Evolutionary conservation across 2,113 vertebrate genomes (phyloP).

Genomic region (Gnathonemus echidnorhynchus): DNA sequence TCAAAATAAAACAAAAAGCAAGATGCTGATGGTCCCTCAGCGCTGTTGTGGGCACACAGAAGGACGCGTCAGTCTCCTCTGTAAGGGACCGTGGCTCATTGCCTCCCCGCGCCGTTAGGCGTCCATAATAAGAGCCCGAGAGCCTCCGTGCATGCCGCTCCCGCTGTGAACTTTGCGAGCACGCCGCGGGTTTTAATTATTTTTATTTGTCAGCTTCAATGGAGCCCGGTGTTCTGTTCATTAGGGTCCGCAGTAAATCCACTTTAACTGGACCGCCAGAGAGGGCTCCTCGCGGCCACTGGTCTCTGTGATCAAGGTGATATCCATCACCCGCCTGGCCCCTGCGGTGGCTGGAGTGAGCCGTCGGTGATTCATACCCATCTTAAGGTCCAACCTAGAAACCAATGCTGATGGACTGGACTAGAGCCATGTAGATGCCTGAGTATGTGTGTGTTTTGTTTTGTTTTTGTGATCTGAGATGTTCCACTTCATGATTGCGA

Average conservation of each 20-base stretch:
- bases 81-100: not conserved
- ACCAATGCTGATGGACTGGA: not conserved
- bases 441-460: not conserved
- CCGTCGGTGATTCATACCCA: not conserved
- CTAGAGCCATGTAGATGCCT: not conserved
- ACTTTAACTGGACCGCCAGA: conserved; percentile 7
- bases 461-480: not conserved
- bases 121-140: not conserved
- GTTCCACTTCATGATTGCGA: not conserved
- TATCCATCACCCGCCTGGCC: not conserved
- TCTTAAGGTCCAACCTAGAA: not conserved
- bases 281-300: not conserved
- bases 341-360: not conserved
- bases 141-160: not conserved
- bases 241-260: conserved; percentile 13
- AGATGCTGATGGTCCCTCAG: not conserved
- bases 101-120: not conserved
- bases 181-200: conserved; percentile 14
- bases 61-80: not conserved
- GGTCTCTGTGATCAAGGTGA: not conserved
- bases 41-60: not conserved
- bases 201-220: conserved; percentile 18
- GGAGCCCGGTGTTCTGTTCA: conserved; percentile 18
- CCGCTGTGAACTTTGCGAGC: not conserved
- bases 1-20: not conserved